Evolutionary conservation across 2,888 invertebrate species (phyloP), one percentile per base, ranked within the genome.

Genomic region (Cerceris rybyensis): DNA sequence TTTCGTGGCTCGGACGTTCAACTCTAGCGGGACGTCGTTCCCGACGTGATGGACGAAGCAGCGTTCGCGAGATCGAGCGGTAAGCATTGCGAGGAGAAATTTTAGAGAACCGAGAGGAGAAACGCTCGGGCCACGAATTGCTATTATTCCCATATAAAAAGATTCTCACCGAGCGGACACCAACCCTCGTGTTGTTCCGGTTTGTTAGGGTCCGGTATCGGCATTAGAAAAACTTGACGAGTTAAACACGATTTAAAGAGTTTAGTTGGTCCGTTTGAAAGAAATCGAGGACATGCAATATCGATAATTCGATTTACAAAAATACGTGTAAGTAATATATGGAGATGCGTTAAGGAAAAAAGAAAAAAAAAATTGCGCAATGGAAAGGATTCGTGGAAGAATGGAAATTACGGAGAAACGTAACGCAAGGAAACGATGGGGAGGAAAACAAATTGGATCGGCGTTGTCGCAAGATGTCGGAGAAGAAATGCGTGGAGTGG

Each of bases 141-240:
- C 60, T 69, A 72, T 78, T 82, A 86, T 87, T 89, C 86, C 87
- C 89, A 88, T 88, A 88, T 87, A 87, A 86, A 88, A 89, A 85
- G 87, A 86, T 89, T 81, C 95, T 96, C 96, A 96, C 96, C 96
- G 93, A 96, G 95, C 93, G 96, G 96, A 94, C 97, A 97, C 95
- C 96, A 96, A 94, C 96, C 96, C 94, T 97, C 97, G 94, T 97
- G 97, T 95, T 97, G 96, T 94, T 96, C 96, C 92, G 97, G 96
- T 94, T 96, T 96, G 93, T 96, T 95, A 93, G 97, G 96, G 94
- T 97, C 96, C 93, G 96, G 96, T 93, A 96, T 94, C 93, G 96
- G 97, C 94, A 97, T 93, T 92, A 92, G 90, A 93, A 94, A 93
- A 91, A 91, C 91, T 91, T 88, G 64, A 84, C 81, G 81, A 68